Evolutionary conservation across 2,888 invertebrate genomes (phyloP), one percentile per base, ranked within the genome.

Genomic region (Drosophila pseudotalamancana): DNA sequence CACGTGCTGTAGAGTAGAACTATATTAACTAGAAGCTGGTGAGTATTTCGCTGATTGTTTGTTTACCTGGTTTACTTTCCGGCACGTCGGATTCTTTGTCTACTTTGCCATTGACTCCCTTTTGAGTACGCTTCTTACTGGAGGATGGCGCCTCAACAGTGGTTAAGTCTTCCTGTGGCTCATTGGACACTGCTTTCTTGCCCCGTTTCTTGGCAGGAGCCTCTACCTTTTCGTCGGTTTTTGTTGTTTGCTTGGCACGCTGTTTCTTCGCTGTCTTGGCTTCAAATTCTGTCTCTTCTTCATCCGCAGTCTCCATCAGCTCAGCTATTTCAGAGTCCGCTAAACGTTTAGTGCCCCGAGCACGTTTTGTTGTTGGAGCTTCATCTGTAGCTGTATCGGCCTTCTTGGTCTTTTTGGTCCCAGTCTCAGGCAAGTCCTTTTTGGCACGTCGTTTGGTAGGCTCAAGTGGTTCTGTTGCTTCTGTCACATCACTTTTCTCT

Each of bases 291-390:
- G 37, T 12, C 5, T 39, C 27, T 14, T 42, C 27, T 4, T 65
- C 61, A 0, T 49, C 66, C 2, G 63, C 65, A 1, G 31, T 51
- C 14, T 82, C 69, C 0, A 86, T 37, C 4, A 68, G 35, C 14
- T 48, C 61, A 0, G 72, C 4, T n/a, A 81, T 84, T 42, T 81
- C 73, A 0, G 64, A 37, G 14, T 77, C 77, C 6, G 85, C 81
- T 6, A 84, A 11, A 4, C 69, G 81, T 40, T 87, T 87, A 3
- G 27, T 46, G 2, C 32, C 74, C 0, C 85, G 85, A 4, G 18
- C 18, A 16, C 71, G 60, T 19, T 81, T 83, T 6, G 56, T 12
- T 32, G 43, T 19, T 43, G 21, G 5, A 23, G 42, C 1, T 48
- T 18, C 49, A 1, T 3, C 23, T 3, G 11, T 5, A 14, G 21